Conservation (phyloP, 1,140 invertebrate genomes). For the Drosophila navojoa region DNA sequence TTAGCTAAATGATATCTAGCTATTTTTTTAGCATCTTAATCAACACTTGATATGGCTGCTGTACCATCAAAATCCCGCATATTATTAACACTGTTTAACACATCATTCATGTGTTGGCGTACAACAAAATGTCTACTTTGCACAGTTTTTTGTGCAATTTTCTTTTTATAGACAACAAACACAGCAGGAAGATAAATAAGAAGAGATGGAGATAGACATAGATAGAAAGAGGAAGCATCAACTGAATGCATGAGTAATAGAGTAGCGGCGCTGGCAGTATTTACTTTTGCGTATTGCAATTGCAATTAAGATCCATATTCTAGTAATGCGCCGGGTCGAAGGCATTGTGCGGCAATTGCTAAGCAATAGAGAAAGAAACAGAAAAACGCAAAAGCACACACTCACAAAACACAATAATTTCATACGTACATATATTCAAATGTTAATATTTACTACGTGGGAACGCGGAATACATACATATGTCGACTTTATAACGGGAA, state of each 20-base stretch:
- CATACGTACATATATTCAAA: background rate
- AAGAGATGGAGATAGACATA: background rate
- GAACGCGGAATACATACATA: conserved; percentile 51
- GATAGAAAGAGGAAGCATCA: background rate
- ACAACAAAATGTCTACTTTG: too few relatives aligned
- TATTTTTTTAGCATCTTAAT: background rate
- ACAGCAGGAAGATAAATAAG: background rate
- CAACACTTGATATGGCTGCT: conserved; percentile 17
- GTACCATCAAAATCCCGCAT: conserved; percentile 4
- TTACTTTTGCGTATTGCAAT: conserved; percentile 38
- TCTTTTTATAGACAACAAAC: too few relatives aligned
- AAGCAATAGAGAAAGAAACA: conserved; percentile 52
- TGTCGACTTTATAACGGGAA: conserved; percentile 55
- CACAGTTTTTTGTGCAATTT: too few relatives aligned
- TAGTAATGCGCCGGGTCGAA: conserved; percentile 56
- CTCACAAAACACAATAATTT: conserved; percentile 5
- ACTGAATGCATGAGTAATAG: conserved; percentile 61
- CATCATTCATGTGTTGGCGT: too few relatives aligned
- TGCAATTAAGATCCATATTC: conserved; percentile 73
- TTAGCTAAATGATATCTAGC: too few relatives aligned
- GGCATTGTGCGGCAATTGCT: conserved; percentile 47
- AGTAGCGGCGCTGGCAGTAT: conserved; percentile 21
- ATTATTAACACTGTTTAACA: conserved; percentile 25
- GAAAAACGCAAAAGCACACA: conserved; percentile 23
- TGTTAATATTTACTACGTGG: conserved; percentile 14